phyloP scores from a whole-genome alignment of 1,140 invertebrate genomes.

The Atopsyche davidsoni region DNA sequence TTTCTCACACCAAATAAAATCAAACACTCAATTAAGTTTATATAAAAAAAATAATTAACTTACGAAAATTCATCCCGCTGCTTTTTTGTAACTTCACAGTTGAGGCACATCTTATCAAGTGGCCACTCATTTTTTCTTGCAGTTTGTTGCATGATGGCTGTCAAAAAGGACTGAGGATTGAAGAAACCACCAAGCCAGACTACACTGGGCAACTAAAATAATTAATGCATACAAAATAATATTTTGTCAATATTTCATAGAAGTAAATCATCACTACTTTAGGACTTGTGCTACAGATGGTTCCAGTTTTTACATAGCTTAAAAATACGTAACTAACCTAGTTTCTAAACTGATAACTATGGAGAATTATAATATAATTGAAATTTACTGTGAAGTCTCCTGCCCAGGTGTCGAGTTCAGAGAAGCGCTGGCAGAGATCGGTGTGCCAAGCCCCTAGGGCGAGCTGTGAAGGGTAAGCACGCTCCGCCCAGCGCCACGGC shows the following conservation, averaged over 20 bases:
- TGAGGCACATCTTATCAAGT: conserved; percentile 90
- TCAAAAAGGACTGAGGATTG: conserved; percentile 94
- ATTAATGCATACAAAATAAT: conserved; percentile 21
- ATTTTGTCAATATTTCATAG: neutral
- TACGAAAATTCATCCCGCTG: conserved; percentile 76
- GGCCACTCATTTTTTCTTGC: conserved; percentile 94
- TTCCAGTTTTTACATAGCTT: too few species aligned
- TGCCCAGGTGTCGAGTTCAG: conserved; percentile 45
- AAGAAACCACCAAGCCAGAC: conserved; percentile 94
- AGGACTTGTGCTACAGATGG: too few species aligned
- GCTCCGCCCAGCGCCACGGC: conserved; percentile 73
- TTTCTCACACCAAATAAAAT: conserved; percentile 5
- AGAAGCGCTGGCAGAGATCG: conserved; percentile 71
- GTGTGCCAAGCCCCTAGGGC: conserved; percentile 82
- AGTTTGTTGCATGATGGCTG: conserved; percentile 95
- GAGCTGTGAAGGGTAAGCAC: conserved; percentile 85
- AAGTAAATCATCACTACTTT: too few species aligned
- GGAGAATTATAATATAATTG: conserved; percentile 12
- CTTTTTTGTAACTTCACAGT: conserved; percentile 93
- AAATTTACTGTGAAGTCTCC: conserved; percentile 44
- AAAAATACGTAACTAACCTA: too few species aligned
- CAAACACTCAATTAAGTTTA: neutral
- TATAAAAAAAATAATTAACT: conserved; percentile 27
- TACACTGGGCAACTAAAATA: conserved; percentile 64
- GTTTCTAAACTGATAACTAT: too few species aligned